Base-by-base conservation (phyloP, 2,797 vertebrate genomes). In the Scyliorhinus canicula region DNA sequence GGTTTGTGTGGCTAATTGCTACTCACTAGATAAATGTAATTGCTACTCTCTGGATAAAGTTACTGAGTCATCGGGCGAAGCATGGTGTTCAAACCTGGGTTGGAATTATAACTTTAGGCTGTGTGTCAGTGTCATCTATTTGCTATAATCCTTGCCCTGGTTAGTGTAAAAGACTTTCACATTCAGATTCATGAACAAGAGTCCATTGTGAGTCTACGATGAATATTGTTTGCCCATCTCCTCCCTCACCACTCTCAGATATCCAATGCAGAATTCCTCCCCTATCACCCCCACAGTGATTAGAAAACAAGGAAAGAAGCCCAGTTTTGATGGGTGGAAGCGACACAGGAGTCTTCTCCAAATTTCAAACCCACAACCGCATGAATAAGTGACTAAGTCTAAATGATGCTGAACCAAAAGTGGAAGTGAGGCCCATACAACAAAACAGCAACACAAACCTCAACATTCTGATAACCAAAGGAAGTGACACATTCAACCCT, bases 381-480 rank as follows among this genome's bases (percentile, higher is more conserved):
- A 26, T 65, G 60, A 24, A 16, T 12, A 63, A 91, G n/a, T 91
- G 88, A 91, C n/a, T 91, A 9, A 47, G 79, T 47, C 44, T 82
- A 44, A 57, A 60, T 90, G 55, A 90, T n/a, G 52, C 12, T 60
- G 40, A 91, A 31, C 57, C 57, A 63, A 63, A 91, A 91, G 88
- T 65, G 88, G 88, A 91, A 91, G n/a, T 65, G 88, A 91, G 40
- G 60, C 60, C 55, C n/a, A 65, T 91, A 11, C 57, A 91, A 40
- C 35, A 91, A 24, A 63, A 63, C 57, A 65, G 57, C 19, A n/a
- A 26, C n/a, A 40, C 8, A 5, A 11, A 91, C 88, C 88, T 63
- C 88, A 91, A 91, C 55, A 91, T 91, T 65, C 40, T 91, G 88
- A 91, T 26, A 91, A 21, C 57, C n/a, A 91, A 91, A 91, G 52